Percentiles rank a stretch among this genome's conserved stretches.
phyloP scores from a whole-genome alignment of 2,113 vertebrate genomes.

The Paraplagusia blochii region DNA sequence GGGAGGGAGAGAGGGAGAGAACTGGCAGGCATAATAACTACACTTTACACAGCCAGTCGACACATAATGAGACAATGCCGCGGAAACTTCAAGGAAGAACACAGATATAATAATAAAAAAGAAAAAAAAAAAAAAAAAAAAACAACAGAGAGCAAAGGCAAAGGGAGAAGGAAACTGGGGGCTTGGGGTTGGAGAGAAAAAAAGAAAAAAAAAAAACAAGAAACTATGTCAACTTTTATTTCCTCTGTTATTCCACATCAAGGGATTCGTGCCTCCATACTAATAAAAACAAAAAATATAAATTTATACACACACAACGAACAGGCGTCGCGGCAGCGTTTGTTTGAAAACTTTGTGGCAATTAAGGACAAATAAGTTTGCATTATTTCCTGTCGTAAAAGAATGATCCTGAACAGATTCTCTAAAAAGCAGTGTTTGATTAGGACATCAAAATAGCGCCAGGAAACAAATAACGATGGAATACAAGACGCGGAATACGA shows the following conservation, averaged over 20 bases:
- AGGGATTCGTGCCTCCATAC: slow-evolving; percentile 67
- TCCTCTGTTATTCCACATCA: slow-evolving; percentile 78
- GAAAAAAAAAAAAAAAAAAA: slow-evolving; percentile 66
- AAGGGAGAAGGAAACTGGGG: slow-evolving; percentile 48
- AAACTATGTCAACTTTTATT: slow-evolving; percentile 81
- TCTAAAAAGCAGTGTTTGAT: slow-evolving; percentile 73
- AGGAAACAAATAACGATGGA: slow-evolving; percentile 49
- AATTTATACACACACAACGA: slow-evolving; percentile 61
- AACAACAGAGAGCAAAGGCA: slow-evolving; percentile 62
- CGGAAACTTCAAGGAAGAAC: slow-evolving; percentile 70
- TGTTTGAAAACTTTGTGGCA: slow-evolving; percentile 72
- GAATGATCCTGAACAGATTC: slow-evolving; percentile 64
- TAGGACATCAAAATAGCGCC: slow-evolving; percentile 65
- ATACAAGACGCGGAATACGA: not conserved
- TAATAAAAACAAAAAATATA: slow-evolving; percentile 78
- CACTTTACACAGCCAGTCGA: slow-evolving; percentile 71
- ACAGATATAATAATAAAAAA: slow-evolving; percentile 70
- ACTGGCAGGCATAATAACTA: slow-evolving; percentile 73
- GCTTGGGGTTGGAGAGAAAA: slow-evolving; percentile 29
- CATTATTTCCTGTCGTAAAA: slow-evolving; percentile 57
- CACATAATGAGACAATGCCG: slow-evolving; percentile 75
- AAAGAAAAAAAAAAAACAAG: slow-evolving; percentile 55
- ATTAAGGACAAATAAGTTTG: slow-evolving; percentile 77
- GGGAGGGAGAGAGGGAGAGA: slow-evolving; percentile 32
- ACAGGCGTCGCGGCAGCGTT: slow-evolving; percentile 47